These are phyloP conservation scores for Ivindomyrus marchei DNA, from an alignment of 2,113 vertebrate species.

Conservation along the genomic window DNA sequence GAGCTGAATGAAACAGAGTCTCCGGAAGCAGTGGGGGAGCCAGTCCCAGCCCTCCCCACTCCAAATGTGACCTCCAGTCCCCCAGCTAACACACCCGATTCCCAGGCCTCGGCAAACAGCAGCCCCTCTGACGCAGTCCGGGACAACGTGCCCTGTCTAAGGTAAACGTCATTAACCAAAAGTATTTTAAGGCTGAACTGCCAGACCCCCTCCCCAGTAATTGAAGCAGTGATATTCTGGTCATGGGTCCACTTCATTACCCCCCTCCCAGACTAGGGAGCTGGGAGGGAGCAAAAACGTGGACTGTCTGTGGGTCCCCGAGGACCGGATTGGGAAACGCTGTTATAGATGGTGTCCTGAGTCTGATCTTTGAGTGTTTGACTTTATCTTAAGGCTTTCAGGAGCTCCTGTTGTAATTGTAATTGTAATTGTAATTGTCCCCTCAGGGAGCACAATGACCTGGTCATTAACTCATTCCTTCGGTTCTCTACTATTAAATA, in stretches of 20 bases:
- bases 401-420: neutral
- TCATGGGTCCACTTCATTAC: neutral
- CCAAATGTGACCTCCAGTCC: slow-evolving; percentile 74
- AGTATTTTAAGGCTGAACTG: neutral
- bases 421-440: neutral
- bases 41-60: slow-evolving; percentile 69
- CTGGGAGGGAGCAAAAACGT: neutral
- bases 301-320: neutral
- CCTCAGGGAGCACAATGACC: neutral
- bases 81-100: slow-evolving; percentile 53
- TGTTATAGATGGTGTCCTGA: neutral
- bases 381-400: neutral
- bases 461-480: neutral
- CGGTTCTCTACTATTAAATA: neutral
- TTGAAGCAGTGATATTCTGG: neutral
- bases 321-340: neutral
- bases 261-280: neutral
- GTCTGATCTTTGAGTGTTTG: neutral
- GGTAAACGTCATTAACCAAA: slow-evolving; percentile 55
- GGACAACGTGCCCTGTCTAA: slow-evolving; percentile 87
- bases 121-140: slow-evolving; percentile 82
- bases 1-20: slow-evolving; percentile 81
- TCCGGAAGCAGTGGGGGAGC: slow-evolving; percentile 73
- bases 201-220: neutral
- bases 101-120: slow-evolving; percentile 76